phyloP scores from a whole-genome alignment of 2,888 invertebrate species.

The Pachydiplax longipennis region DNA sequence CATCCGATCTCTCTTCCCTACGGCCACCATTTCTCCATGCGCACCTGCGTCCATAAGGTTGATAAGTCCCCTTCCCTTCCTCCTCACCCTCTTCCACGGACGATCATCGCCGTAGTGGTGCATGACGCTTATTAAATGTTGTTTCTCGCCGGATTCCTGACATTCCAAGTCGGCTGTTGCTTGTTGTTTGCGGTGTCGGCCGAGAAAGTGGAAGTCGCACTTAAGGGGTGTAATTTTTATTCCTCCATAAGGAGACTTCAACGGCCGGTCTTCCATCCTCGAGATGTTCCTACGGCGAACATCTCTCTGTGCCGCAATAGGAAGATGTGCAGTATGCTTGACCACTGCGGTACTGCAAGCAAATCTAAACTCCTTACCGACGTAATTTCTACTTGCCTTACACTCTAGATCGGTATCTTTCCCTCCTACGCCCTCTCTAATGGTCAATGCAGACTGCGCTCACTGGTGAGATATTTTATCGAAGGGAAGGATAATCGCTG shows the following conservation, averaged over 20 bases:
- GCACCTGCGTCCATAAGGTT: neutral
- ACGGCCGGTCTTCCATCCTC: neutral
- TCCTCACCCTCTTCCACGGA: neutral
- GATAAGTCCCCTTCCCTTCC: neutral
- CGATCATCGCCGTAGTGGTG: neutral
- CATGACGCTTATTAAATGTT: neutral
- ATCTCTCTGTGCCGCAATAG: neutral
- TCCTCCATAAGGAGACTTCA: neutral
- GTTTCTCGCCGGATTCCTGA: neutral
- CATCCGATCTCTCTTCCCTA: neutral
- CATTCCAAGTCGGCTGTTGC: neutral
- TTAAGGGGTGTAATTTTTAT: neutral
- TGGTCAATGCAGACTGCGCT: too few relatives aligned
- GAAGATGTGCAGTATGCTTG: too few relatives aligned
- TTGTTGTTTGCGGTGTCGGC: neutral
- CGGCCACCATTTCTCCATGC: conserved; percentile 1
- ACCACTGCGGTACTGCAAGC: too few relatives aligned
- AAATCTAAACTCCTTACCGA: too few relatives aligned
- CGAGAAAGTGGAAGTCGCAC: neutral
- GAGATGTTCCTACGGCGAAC: neutral
- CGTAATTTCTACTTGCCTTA: too few relatives aligned
- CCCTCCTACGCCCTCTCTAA: too few relatives aligned
- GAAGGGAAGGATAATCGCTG: too few relatives aligned
- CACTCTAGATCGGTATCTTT: too few relatives aligned
- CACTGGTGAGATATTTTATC: too few relatives aligned